These are phyloP conservation scores for Scarus forsteni DNA, from an alignment of 2,797 vertebrate genomes.

Conservation along the genomic window DNA sequence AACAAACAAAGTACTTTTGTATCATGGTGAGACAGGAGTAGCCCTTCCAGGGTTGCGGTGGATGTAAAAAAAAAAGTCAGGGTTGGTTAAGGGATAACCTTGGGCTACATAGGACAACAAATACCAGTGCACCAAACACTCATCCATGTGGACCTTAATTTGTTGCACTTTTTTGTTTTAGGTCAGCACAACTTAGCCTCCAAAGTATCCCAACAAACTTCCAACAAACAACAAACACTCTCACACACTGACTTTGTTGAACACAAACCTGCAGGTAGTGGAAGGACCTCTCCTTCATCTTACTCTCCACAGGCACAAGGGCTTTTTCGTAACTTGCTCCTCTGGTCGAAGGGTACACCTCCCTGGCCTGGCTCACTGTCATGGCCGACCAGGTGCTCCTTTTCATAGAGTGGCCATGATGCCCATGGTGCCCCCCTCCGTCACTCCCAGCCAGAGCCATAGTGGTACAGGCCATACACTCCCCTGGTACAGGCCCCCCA, in stretches of 20 bases:
- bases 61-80: too few species aligned
- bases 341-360: constrained; percentile 90
- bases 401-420: constrained; percentile 90
- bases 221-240: not conserved
- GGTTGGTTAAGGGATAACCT: not conserved
- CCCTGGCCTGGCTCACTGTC: constrained; percentile 97
- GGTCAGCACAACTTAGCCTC: not conserved
- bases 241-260: constrained; percentile 3
- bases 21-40: too few species aligned
- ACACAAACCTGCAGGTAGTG: constrained; percentile 95
- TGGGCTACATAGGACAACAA: not conserved
- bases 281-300: constrained; percentile 92
- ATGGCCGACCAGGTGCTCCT: constrained; percentile 98
- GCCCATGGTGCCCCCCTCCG: constrained; percentile 69
- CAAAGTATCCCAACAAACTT: not conserved
- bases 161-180: not conserved
- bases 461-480: constrained; percentile 95
- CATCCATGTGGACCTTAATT: not conserved
- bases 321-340: constrained; percentile 89
- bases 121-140: not conserved
- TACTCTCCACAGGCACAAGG: constrained; percentile 92
- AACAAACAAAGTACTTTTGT: too few species aligned
- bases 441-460: constrained; percentile 92
- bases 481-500: constrained; percentile 82
- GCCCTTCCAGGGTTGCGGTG: too few species aligned